Base-by-base conservation (phyloP, 2,113 vertebrate genomes). In the Tachysurus vachellii region DNA sequence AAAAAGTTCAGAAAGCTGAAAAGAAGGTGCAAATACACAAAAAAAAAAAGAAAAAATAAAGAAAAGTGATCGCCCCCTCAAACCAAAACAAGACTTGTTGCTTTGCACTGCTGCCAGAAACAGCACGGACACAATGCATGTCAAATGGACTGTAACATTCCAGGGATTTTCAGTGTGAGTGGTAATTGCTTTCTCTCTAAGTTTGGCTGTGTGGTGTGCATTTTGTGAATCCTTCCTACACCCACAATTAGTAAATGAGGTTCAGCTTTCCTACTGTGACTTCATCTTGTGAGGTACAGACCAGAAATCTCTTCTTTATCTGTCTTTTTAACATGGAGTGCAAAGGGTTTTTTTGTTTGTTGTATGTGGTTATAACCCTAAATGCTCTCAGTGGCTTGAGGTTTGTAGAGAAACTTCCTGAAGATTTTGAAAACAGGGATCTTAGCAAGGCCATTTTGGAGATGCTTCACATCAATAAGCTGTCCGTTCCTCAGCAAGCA, bases 391-490 rank as follows among this genome's bases (percentile, higher is more conserved):
- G 76, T 3, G 88, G 89, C 50, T 64, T 90, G 17, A 26, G 86
- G 70, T 77, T 90, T 75, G 88, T 79, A 64, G 85, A 86, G 21
- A 89, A 86, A 0, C 87, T 7, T 44, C 83, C 79, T 53, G 85
- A 86, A 10, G 82, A 80, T 0, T 84, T 90, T 31, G 90, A 59
- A 6, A 62, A 93, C 56, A 50, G 54, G 68, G 88, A 90, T 13
- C 66, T 92, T 14, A 88, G 88, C 90, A 91, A 94, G 87, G 94
- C 93, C 54, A 95, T 95, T 87, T 50, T 95, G 90, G 95, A 96
- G 89, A 95, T 95, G 94, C 88, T 95, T 4, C 95, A 95, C 75
- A 95, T 96, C 66, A 91, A 92, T 47, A 94, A 93, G 86, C 89
- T 96, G 56, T 94, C 93, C 1, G 90, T 91, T 1, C 94, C 86